Evolutionary conservation across 1,140 invertebrate genomes (phyloP), one percentile per base, ranked within the genome.

Genomic region (Lepidurus apus): DNA sequence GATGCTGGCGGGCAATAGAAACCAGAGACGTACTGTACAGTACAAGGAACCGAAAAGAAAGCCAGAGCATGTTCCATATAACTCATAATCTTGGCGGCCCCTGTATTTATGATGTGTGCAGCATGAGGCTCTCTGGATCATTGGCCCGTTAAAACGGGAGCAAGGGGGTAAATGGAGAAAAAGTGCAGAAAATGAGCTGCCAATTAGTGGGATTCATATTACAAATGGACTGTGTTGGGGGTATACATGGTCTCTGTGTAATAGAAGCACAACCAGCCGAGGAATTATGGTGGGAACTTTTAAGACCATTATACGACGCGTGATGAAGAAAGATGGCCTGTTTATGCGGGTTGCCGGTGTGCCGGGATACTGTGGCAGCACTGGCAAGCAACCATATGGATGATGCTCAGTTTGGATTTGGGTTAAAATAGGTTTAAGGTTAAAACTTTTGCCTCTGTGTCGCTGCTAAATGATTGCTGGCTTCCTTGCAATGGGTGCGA

Each of bases 171-270:
- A 65, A 65, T 65, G 53, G 53, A 65, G 13, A 21, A 65, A 65
- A 65, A 65, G 53, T 21, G 53, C 53, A 65, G 53, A 65, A 65
- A 65, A 17, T 65, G 53, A 21, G 53, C 53, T 65, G 53, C 53
- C 53, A 13, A 65, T 65, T 65, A 65, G 53, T 17, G 53, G 9
- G 53, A 65, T 65, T 65, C 53, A 65, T 17, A 65, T 65, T 65
- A 65, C 53, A 65, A n/a, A 65, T 65, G 53, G 21, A 7, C 53
- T 17, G 21, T n/a, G 21, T 65, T n/a, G n/a, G 17, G 8, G 7
- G 17, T 65, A n/a, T n/a, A 21, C 13, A 7, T 1, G 53, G 21
- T 65, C 53, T 65, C 5, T n/a, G 7, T 65, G 17, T n/a, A 7
- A 65, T 21, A 7, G 13, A n/a, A 65, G 53, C 6, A 2, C 34